Conservation (phyloP, 1,140 invertebrate genomes). For the Tetranychus urticae region DNA sequence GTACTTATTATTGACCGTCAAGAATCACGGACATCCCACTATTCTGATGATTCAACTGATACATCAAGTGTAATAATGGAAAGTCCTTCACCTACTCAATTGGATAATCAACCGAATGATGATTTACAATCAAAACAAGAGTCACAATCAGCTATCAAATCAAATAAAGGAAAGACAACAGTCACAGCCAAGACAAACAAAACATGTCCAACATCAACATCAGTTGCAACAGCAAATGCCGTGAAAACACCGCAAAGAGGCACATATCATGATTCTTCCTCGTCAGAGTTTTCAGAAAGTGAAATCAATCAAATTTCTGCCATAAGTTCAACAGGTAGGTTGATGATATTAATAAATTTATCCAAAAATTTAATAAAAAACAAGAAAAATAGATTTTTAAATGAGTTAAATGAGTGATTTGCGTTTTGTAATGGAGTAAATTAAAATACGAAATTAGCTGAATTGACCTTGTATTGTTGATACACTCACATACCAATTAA, state of each 20-base stretch:
- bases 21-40: background rate
- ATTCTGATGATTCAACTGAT: slow-evolving; percentile 1
- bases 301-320: background rate
- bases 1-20: background rate
- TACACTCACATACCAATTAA: too few species aligned
- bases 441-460: too few species aligned
- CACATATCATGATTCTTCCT: background rate
- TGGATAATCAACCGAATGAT: background rate
- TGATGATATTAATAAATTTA: background rate
- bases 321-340: background rate
- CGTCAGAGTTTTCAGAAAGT: background rate
- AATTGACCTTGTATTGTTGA: too few species aligned
- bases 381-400: background rate
- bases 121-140: too few species aligned
- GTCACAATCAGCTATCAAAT: background rate
- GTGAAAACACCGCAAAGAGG: background rate
- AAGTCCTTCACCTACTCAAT: background rate
- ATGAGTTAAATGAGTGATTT: too few species aligned
- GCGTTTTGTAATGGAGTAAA: too few species aligned
- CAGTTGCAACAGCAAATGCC: background rate
- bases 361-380: background rate
- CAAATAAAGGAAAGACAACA: background rate
- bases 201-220: background rate
- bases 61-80: background rate
- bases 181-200: background rate